Conservation (phyloP, 2,113 vertebrate species). For the Paradisaea rubra region DNA sequence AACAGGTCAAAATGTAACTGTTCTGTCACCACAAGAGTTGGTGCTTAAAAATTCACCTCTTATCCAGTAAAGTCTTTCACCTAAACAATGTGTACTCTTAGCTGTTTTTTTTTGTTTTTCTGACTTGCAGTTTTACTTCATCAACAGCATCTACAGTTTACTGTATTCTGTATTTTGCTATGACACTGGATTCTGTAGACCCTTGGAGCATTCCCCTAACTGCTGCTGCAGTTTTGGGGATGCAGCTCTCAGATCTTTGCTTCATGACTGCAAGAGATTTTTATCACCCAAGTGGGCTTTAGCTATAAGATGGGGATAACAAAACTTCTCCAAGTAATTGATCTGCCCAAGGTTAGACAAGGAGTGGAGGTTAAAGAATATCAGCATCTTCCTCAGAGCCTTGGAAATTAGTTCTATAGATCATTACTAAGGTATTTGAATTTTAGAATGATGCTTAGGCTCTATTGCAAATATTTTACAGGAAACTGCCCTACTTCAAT, state of each 20-base stretch:
- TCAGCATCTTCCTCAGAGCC: not conserved
- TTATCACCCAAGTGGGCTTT: not conserved
- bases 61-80: not conserved
- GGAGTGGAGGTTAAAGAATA: not conserved
- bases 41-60: not conserved
- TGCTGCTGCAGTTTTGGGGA: not conserved
- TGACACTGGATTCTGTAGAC: not conserved
- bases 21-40: not conserved
- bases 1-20: not conserved
- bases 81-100: not conserved
- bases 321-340: not conserved
- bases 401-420: not conserved
- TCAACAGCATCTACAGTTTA: not conserved
- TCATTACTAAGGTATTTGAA: not conserved
- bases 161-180: not conserved
- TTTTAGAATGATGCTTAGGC: not conserved
- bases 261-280: not conserved
- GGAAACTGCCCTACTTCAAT: not conserved
- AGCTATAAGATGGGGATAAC: not conserved
- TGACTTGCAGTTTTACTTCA: not conserved
- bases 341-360: not conserved
- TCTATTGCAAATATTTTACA: not conserved
- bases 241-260: not conserved
- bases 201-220: not conserved
- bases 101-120: fast-evolving